Conservation (phyloP, 2,888 invertebrate species). For the Catocala nupta region DNA sequence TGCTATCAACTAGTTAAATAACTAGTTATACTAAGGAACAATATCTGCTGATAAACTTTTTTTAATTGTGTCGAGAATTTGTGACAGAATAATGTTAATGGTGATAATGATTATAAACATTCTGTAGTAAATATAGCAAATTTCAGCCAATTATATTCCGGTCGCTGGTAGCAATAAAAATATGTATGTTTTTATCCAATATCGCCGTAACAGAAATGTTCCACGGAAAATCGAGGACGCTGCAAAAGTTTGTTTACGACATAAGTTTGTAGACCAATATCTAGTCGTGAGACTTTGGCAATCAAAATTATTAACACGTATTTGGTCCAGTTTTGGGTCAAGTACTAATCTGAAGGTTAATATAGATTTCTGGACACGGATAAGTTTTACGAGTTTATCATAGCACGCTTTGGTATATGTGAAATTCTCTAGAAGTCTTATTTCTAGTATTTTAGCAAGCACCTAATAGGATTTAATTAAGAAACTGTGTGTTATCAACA, state of each 20-base stretch:
- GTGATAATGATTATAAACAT: neutral
- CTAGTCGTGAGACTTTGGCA: constrained; percentile 39
- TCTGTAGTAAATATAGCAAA: neutral
- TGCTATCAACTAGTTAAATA: too few relatives aligned
- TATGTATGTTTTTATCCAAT: constrained; percentile 13
- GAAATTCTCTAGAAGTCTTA: too few relatives aligned
- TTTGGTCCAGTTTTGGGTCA: constrained; percentile 36
- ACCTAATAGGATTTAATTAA: too few relatives aligned
- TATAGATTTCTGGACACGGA: constrained; percentile 30
- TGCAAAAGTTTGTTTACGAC: constrained; percentile 32
- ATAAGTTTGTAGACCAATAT: constrained; percentile 43
- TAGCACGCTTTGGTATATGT: too few relatives aligned
- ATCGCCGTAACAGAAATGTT: constrained; percentile 19
- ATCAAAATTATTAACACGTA: constrained; percentile 50
- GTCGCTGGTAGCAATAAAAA: neutral
- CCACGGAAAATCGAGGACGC: constrained; percentile 31
- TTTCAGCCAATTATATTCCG: neutral
- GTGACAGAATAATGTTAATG: too few relatives aligned
- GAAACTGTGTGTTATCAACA: too few relatives aligned
- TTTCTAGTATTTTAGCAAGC: too few relatives aligned
- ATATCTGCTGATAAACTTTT: too few relatives aligned
- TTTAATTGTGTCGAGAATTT: too few relatives aligned
- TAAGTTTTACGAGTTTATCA: neutral
- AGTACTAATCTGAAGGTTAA: constrained; percentile 22
- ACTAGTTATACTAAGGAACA: too few relatives aligned